These are phyloP conservation scores for Phrynocephalus forsythii DNA, from an alignment of 2,797 vertebrate genomes.

Conservation along the genomic window DNA sequence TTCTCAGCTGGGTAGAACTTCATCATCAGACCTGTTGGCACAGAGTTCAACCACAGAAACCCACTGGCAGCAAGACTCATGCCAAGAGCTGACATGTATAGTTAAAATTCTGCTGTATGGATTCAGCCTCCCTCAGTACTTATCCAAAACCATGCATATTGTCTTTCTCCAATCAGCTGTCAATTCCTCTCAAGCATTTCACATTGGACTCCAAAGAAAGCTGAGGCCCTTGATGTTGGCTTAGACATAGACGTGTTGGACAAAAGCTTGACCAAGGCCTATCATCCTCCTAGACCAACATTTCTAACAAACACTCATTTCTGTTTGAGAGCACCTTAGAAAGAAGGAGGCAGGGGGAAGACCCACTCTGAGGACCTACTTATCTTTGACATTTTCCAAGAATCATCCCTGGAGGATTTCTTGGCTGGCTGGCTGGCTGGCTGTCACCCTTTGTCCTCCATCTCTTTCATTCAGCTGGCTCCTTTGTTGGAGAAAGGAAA, in stretches of 20 bases:
- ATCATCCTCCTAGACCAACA: constrained; percentile 32
- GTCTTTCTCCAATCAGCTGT: constrained; percentile 52
- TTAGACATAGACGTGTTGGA: constrained; percentile 34
- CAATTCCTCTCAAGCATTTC: constrained; percentile 52
- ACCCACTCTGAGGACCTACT: neutral
- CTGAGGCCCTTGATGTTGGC: constrained; percentile 27
- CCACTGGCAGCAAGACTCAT: constrained; percentile 62
- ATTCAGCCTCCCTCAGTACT: constrained; percentile 44
- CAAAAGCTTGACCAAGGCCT: constrained; percentile 15
- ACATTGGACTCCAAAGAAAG: constrained; percentile 58
- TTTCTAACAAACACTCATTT: constrained; percentile 44
- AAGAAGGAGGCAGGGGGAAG: neutral
- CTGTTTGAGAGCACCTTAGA: constrained; percentile 48
- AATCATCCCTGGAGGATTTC: constrained; percentile 39
- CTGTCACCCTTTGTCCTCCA: constrained; percentile 15
- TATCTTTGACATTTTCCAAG: constrained; percentile 32
- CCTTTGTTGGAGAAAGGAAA: constrained; percentile 32
- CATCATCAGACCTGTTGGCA: constrained; percentile 64
- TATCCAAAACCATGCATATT: constrained; percentile 54
- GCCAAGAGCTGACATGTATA: constrained; percentile 58
- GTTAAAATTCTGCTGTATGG: constrained; percentile 63
- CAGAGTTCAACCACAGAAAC: constrained; percentile 59
- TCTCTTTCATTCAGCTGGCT: constrained; percentile 38
- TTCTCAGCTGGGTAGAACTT: constrained; percentile 63
- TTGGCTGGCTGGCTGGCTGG: neutral